Conservation (phyloP, 2,797 vertebrate species). For the Sebastes alutus region DNA sequence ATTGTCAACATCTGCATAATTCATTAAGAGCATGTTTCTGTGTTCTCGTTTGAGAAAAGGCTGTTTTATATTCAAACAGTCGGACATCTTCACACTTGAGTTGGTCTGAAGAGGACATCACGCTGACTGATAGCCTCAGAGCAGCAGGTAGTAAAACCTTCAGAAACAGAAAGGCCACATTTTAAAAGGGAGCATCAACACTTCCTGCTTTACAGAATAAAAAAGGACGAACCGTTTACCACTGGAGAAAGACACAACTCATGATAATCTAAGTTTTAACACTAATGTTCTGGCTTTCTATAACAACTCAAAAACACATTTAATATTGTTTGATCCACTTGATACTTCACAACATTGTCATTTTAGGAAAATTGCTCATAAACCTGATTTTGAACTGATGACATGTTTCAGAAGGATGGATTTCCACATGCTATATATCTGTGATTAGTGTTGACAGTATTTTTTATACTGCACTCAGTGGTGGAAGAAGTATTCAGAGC, state of each 20-base stretch:
- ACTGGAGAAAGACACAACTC: background rate
- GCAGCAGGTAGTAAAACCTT: background rate
- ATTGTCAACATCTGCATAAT: background rate
- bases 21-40: background rate
- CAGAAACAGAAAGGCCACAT: background rate
- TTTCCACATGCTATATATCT: background rate
- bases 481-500: background rate
- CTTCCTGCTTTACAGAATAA: background rate
- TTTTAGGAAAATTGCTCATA: background rate
- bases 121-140: background rate
- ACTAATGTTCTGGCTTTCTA: background rate
- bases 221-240: background rate
- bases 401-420: background rate
- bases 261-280: background rate
- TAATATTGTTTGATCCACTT: background rate
- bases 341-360: background rate
- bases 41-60: background rate
- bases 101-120: background rate
- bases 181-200: background rate
- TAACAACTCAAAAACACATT: background rate
- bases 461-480: background rate
- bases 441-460: background rate
- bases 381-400: background rate
- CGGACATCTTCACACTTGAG: background rate
- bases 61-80: background rate